Evolutionary conservation across 2,888 invertebrate species (phyloP).

Genomic region (Anticlea derivata): DNA sequence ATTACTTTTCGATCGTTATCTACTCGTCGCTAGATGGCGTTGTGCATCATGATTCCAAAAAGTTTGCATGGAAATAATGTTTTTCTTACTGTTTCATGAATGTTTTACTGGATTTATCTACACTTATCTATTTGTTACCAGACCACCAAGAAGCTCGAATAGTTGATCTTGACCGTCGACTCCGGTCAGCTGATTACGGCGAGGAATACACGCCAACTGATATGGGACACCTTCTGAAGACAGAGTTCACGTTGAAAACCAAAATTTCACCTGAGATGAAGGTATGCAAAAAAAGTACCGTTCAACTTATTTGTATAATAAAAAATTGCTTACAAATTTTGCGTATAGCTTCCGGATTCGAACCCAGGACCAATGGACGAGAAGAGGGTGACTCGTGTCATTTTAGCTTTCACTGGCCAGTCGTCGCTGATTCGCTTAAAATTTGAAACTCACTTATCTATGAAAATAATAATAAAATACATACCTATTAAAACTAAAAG

Average conservation of each 20-base stretch:
- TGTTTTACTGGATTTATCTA: too few species aligned
- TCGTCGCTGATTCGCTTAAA: too few species aligned
- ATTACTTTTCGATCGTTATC: neutral
- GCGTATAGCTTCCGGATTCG: too few species aligned
- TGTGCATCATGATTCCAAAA: neutral
- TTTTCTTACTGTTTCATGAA: too few species aligned
- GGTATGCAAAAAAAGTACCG: slow-evolving; percentile 45
- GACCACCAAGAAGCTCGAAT: slow-evolving; percentile 83
- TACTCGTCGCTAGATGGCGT: slow-evolving; percentile 18
- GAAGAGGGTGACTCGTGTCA: too few species aligned
- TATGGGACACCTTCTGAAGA: slow-evolving; percentile 66
- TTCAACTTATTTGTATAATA: too few species aligned
- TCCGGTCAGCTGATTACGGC: slow-evolving; percentile 87
- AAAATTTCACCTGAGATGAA: slow-evolving; percentile 78
- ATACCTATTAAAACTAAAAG: too few species aligned
- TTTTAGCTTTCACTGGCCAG: too few species aligned
- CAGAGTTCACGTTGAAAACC: slow-evolving; percentile 72
- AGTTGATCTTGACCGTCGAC: slow-evolving; percentile 84
- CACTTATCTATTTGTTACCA: slow-evolving; percentile 42
- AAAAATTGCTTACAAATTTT: too few species aligned
- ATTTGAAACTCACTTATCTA: too few species aligned
- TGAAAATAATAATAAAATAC: neutral
- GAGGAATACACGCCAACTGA: slow-evolving; percentile 85
- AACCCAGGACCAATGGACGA: too few species aligned
- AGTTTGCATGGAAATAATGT: too few species aligned